A percentile compares a stretch with the other conserved stretches of the same genome.
phyloP scores from a whole-genome alignment of 1,140 invertebrate species.

The Cephus cinctus region DNA sequence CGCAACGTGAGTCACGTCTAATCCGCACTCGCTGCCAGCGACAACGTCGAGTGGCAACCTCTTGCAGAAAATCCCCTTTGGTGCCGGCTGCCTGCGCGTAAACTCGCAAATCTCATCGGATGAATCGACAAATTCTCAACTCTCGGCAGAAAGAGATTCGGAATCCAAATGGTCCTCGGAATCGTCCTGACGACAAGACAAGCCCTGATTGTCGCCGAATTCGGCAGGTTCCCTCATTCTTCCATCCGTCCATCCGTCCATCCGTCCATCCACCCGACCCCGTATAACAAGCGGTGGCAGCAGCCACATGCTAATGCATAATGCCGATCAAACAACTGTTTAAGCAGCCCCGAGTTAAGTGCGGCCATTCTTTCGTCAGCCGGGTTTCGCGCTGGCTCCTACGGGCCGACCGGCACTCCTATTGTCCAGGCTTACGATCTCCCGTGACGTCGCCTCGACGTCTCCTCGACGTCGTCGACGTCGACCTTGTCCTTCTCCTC shows the following conservation, averaged over 20 bases:
- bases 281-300: conserved; percentile 50
- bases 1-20: too few relatives aligned
- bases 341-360: conserved; percentile 54
- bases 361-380: conserved; percentile 39
- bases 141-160: too few relatives aligned
- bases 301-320: conserved; percentile 55
- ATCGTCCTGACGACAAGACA: too few relatives aligned
- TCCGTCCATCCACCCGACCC: conserved; percentile 2
- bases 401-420: conserved; percentile 8
- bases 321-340: conserved; percentile 55
- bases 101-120: conserved; percentile 5
- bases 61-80: conserved; percentile 8
- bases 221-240: too few relatives aligned
- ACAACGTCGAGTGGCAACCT: conserved; percentile 2
- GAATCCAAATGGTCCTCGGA: too few relatives aligned
- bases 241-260: too few relatives aligned
- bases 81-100: neutral
- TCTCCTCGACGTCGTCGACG: too few relatives aligned
- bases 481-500: too few relatives aligned
- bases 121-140: too few relatives aligned
- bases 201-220: too few relatives aligned
- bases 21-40: conserved; percentile 2
- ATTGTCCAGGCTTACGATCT: conserved; percentile 21
- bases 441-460: conserved; percentile 20
- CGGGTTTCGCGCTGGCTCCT: neutral